Conservation (phyloP, 2,113 vertebrate genomes). For the Hipposideros armiger region DNA sequence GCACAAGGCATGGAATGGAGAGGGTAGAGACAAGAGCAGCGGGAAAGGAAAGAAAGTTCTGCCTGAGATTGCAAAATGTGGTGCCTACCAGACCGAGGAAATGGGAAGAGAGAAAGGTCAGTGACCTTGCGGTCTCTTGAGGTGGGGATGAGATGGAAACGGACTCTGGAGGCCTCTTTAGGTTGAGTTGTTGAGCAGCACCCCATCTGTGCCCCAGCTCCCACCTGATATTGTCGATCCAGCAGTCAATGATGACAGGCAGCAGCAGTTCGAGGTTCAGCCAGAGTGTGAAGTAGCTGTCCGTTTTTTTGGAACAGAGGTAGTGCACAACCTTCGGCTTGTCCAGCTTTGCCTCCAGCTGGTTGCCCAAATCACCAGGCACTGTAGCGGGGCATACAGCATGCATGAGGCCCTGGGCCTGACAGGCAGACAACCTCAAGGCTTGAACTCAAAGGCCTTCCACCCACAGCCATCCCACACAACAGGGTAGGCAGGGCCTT, state of each 20-base stretch:
- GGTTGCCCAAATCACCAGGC: constrained; percentile 98
- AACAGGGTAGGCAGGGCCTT: neutral
- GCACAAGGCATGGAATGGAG: neutral
- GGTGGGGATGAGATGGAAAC: neutral
- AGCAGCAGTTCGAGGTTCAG: constrained; percentile 97
- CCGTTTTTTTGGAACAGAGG: constrained; percentile 96
- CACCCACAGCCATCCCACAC: neutral
- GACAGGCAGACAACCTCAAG: neutral
- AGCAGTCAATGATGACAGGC: constrained; percentile 97
- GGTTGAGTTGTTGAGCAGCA: neutral
- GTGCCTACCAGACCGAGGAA: neutral
- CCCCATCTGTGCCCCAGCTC: neutral
- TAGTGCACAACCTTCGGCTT: constrained; percentile 98
- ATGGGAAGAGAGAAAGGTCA: neutral
- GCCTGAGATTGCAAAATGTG: neutral
- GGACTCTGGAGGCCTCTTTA: neutral
- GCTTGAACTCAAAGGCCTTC: neutral
- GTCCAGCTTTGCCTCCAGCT: constrained; percentile 97
- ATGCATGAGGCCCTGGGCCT: neutral
- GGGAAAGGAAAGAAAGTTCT: neutral
- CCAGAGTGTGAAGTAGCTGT: constrained; percentile 97
- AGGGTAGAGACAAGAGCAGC: neutral
- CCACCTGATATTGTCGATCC: constrained; percentile 99
- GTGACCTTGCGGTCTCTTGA: neutral
- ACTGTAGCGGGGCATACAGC: constrained; percentile 87